phyloP scores from a whole-genome alignment of 2,888 invertebrate genomes.

The Rhimphoctona megacephalus region DNA sequence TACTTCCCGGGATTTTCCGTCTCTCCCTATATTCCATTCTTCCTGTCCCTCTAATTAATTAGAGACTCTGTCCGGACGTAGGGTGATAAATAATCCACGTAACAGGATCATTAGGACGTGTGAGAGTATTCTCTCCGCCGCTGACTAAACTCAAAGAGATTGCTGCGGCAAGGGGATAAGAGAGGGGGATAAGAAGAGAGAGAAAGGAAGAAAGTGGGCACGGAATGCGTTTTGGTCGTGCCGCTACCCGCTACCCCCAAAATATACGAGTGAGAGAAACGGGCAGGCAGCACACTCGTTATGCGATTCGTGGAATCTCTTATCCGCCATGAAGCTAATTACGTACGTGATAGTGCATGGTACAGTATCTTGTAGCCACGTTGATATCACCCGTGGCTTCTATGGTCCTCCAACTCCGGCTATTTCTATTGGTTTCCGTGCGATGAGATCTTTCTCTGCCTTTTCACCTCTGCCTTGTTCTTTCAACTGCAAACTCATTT shows the following conservation, averaged over 20 bases:
- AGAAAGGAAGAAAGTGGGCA: constrained; percentile 1
- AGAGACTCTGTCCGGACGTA: constrained; percentile 74
- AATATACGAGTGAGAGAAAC: constrained; percentile 58
- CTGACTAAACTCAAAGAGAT: constrained; percentile 70
- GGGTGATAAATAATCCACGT: constrained; percentile 79
- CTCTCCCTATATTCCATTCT: constrained; percentile 20
- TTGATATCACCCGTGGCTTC: constrained; percentile 33
- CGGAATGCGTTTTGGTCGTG: constrained; percentile 51
- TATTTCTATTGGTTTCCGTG: constrained; percentile 11
- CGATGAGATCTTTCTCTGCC: constrained; percentile 24
- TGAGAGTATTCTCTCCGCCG: constrained; percentile 63
- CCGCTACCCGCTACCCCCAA: constrained; percentile 4
- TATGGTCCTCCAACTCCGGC: constrained; percentile 12
- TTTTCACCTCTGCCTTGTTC: constrained; percentile 24
- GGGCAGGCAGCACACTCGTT: constrained; percentile 61
- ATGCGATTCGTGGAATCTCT: constrained; percentile 67
- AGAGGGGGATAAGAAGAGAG: background rate
- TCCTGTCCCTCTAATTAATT: constrained; percentile 78
- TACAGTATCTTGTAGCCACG: constrained; percentile 34
- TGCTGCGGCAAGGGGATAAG: constrained; percentile 48
- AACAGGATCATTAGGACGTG: constrained; percentile 79
- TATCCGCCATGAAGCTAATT: constrained; percentile 69
- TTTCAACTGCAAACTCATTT: constrained; percentile 26
- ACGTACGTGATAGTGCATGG: constrained; percentile 67
- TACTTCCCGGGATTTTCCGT: constrained; percentile 32